Percentiles rank a stretch among this genome's conserved stretches.
Conservation (phyloP, 2,113 vertebrate genomes). For the Chloebia gouldiae region DNA sequence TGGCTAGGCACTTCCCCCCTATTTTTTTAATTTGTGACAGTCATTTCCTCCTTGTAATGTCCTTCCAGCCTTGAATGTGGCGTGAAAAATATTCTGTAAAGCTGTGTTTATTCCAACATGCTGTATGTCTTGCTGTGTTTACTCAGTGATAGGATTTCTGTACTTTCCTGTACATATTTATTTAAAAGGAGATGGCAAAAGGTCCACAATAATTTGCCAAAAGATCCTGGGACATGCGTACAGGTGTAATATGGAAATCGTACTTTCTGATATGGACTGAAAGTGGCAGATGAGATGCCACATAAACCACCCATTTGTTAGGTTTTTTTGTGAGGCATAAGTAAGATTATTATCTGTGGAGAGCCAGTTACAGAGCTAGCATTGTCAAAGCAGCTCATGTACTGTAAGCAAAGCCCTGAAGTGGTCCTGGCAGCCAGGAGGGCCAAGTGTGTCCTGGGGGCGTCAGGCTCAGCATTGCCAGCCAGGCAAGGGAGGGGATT, state of each 20-base stretch:
- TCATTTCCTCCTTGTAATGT: not conserved
- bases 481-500: not conserved
- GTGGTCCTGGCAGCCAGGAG: not conserved
- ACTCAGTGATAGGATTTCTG: not conserved
- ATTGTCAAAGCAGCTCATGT: not conserved
- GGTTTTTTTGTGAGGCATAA: not conserved
- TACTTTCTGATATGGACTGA: not conserved
- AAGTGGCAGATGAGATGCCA: not conserved
- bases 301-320: not conserved
- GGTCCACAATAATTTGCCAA: not conserved
- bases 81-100: not conserved
- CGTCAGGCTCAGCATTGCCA: not conserved
- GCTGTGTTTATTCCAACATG: not conserved
- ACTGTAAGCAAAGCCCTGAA: fast-evolving
- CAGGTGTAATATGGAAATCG: fast-evolving
- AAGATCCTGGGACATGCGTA: fast-evolving
- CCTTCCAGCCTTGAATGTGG: not conserved
- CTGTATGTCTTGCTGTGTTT: not conserved
- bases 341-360: not conserved
- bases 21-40: not conserved
- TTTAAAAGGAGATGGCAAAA: not conserved
- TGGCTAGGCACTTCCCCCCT: not conserved
- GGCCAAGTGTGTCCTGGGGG: fast-evolving
- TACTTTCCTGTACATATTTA: not conserved
- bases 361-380: not conserved